These are phyloP conservation scores for Dreissena polymorpha DNA, from an alignment of 1,140 invertebrate genomes.

Conservation along the genomic window DNA sequence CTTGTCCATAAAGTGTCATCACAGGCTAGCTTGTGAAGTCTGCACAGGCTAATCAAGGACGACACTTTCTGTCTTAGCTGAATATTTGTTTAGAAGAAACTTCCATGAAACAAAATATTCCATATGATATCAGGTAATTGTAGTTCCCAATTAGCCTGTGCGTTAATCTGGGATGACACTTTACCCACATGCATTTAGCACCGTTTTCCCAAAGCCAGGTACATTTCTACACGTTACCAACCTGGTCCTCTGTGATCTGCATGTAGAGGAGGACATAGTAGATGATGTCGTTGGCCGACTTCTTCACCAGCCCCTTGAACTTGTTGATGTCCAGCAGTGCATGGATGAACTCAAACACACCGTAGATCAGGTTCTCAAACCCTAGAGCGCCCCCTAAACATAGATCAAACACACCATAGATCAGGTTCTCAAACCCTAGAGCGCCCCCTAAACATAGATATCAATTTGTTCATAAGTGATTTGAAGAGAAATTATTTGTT, in stretches of 20 bases:
- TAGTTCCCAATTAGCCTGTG: no score
- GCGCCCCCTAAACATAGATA: conserved; percentile 82
- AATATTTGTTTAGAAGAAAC: no score
- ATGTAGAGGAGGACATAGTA: conserved; percentile 89
- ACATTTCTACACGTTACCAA: conserved; percentile 57
- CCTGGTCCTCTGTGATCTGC: conserved; percentile 90
- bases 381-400: conserved; percentile 87
- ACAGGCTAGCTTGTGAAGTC: no score
- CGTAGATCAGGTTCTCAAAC: conserved; percentile 88
- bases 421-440: conserved; percentile 87
- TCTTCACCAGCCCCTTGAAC: conserved; percentile 84
- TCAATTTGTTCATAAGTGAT: neutral
- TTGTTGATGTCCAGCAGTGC: conserved; percentile 84
- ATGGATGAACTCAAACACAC: conserved; percentile 89
- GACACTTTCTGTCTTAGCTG: no score
- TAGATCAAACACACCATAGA: conserved; percentile 90
- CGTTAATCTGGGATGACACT: no score
- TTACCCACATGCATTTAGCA: no score
- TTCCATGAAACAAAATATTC: no score
- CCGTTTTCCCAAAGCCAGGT: no score
- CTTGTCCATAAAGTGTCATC: no score
- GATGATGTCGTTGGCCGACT: conserved; percentile 86
- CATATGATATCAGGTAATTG: no score
- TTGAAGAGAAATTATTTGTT: neutral
- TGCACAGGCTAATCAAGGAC: no score